Evolutionary conservation across 2,797 vertebrate genomes (phyloP).

Genomic region (Pseudomugil tenellus): DNA sequence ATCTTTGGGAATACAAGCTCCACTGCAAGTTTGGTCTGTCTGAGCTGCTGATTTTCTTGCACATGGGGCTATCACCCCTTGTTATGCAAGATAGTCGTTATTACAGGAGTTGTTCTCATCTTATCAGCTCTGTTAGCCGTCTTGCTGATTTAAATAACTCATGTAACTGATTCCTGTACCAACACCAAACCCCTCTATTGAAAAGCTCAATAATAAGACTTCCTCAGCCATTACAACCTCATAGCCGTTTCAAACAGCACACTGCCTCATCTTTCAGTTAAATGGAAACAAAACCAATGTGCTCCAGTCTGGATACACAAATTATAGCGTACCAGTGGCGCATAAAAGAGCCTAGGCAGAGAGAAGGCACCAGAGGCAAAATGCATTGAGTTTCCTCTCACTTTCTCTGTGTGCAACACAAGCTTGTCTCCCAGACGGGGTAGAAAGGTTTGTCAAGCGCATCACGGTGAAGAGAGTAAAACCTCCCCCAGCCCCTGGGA

Average conservation of each 20-base stretch:
- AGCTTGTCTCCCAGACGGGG: constrained; percentile 64
- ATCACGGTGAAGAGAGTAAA: constrained; percentile 63
- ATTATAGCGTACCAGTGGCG: constrained; percentile 61
- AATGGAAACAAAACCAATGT: constrained; percentile 65
- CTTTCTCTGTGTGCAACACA: constrained; percentile 66
- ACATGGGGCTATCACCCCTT: constrained; percentile 32
- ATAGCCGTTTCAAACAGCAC: constrained; percentile 56
- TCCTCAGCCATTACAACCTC: constrained; percentile 62
- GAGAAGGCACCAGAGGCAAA: constrained; percentile 65
- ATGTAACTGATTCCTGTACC: constrained; percentile 53
- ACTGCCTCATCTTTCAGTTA: constrained; percentile 56
- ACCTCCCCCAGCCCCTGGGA: constrained; percentile 57
- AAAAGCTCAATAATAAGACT: constrained; percentile 44
- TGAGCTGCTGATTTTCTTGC: constrained; percentile 32
- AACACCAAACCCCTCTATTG: constrained; percentile 27
- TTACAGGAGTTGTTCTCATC: constrained; percentile 26
- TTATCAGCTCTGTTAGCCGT: constrained; percentile 20
- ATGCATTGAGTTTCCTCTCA: constrained; percentile 66
- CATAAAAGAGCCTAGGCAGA: constrained; percentile 60
- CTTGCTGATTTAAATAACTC: constrained; percentile 34
- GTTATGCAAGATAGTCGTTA: constrained; percentile 13
- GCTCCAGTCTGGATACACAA: constrained; percentile 62
- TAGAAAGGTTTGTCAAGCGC: constrained; percentile 75
- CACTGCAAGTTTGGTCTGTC: constrained; percentile 27
- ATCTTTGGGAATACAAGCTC: constrained; percentile 43